Conservation (phyloP, 2,888 invertebrate genomes). For the Eudemis profundana region DNA sequence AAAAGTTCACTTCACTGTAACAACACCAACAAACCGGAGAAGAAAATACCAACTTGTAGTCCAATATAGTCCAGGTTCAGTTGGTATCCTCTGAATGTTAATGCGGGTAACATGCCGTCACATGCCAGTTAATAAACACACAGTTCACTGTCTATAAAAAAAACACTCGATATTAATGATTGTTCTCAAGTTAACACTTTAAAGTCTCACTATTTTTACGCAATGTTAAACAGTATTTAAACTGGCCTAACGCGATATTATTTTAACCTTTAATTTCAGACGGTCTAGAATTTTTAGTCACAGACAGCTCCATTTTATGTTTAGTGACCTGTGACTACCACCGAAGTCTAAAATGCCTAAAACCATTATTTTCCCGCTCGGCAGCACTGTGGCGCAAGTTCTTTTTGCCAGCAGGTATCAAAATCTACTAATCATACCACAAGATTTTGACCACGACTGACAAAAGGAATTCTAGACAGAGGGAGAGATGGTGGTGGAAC, state of each 20-base stretch:
- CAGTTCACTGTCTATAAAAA: slow-evolving; percentile 6
- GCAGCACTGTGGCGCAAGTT: too few species aligned
- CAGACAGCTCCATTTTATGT: too few species aligned
- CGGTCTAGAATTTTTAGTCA: too few species aligned
- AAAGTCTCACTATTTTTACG: neutral
- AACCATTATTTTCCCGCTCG: too few species aligned
- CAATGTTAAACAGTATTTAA: neutral
- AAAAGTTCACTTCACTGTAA: slow-evolving; percentile 50
- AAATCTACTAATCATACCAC: too few species aligned
- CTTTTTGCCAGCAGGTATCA: too few species aligned
- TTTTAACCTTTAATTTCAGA: neutral
- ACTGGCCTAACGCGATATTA: neutral
- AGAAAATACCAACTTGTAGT: slow-evolving; percentile 41
- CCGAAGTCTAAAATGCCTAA: too few species aligned
- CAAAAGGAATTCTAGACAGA: too few species aligned
- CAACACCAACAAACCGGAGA: slow-evolving; percentile 41
- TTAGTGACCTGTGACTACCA: too few species aligned
- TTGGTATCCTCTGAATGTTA: slow-evolving; percentile 42
- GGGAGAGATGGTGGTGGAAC: too few species aligned
- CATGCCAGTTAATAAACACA: slow-evolving; percentile 41
- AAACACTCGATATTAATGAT: neutral
- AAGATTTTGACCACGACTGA: too few species aligned
- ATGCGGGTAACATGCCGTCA: slow-evolving; percentile 44
- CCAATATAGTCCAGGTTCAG: slow-evolving; percentile 11
- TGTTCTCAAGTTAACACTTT: neutral